Conservation (phyloP, 2,888 invertebrate species). For the Mayetiola destructor region DNA sequence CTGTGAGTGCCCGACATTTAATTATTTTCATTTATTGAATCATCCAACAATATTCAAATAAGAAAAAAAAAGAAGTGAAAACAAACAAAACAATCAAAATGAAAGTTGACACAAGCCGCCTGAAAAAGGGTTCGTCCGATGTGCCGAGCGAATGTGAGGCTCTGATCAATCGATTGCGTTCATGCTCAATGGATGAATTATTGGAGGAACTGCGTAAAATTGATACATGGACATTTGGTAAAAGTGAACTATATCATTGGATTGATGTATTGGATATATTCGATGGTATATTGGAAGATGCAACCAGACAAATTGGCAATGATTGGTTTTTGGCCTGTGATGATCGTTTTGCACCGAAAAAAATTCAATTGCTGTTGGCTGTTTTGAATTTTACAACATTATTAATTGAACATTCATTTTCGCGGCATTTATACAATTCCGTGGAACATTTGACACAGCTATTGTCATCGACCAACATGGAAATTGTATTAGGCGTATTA, state of each 20-base stretch:
- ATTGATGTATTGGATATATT: conserved; percentile 66
- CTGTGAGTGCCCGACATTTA: no score
- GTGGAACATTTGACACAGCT: conserved; percentile 69
- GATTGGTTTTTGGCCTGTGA: conserved; percentile 49
- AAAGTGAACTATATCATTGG: conserved; percentile 79
- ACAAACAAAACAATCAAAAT: conserved; percentile 32
- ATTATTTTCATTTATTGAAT: no score
- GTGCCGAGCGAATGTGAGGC: conserved; percentile 63
- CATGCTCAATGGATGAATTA: conserved; percentile 49
- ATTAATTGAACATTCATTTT: conserved; percentile 75
- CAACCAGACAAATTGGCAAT: conserved; percentile 36
- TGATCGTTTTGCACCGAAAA: conserved; percentile 46
- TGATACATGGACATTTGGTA: conserved; percentile 71
- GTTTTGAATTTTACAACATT: conserved; percentile 69
- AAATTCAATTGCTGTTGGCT: conserved; percentile 54
- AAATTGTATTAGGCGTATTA: conserved; percentile 66
- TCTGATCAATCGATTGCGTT: conserved; percentile 56
- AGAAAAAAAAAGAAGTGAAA: not conserved
- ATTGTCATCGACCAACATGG: conserved; percentile 66
- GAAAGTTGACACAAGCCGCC: conserved; percentile 68
- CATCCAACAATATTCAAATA: no score
- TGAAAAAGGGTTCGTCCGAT: conserved; percentile 72
- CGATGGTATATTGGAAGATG: conserved; percentile 58
- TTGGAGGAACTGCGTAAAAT: conserved; percentile 53
- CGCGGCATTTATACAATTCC: conserved; percentile 72